phyloP scores from a whole-genome alignment of 2,797 vertebrate genomes.

The Adrianichthys oophorus region DNA sequence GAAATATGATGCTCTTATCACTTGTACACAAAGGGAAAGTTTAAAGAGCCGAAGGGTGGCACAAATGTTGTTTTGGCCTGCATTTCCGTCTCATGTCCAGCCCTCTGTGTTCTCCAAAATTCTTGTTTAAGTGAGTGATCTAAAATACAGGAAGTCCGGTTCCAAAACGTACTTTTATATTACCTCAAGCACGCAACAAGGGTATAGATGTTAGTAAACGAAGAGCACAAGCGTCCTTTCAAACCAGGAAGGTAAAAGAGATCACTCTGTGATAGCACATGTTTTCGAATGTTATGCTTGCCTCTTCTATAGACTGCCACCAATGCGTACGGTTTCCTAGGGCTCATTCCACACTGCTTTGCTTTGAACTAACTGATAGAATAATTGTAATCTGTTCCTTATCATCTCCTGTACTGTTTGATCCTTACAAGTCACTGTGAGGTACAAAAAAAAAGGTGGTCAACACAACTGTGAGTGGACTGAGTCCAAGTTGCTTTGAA shows the following conservation, averaged over 20 bases:
- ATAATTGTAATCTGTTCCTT: conserved; percentile 76
- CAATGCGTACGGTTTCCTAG: conserved; percentile 65
- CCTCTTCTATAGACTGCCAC: conserved; percentile 63
- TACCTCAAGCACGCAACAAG: conserved; percentile 79
- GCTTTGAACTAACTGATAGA: conserved; percentile 76
- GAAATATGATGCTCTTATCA: conserved; percentile 20
- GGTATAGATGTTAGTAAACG: conserved; percentile 75
- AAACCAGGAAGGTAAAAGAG: conserved; percentile 73
- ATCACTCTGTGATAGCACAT: conserved; percentile 63
- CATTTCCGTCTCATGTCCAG: conserved; percentile 56
- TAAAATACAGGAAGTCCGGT: conserved; percentile 69
- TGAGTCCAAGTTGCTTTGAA: conserved; percentile 27
- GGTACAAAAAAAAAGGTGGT: conserved; percentile 50
- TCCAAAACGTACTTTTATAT: conserved; percentile 77
- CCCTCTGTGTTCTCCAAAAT: conserved; percentile 48
- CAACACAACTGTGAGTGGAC: conserved; percentile 46
- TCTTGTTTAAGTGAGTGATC: conserved; percentile 60
- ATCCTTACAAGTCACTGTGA: conserved; percentile 72
- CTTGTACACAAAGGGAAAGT: conserved; percentile 38
- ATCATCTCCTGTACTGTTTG: conserved; percentile 66
- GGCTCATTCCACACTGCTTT: conserved; percentile 51
- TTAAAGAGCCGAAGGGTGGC: conserved; percentile 36
- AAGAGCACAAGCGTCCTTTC: conserved; percentile 71
- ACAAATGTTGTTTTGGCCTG: conserved; percentile 50
- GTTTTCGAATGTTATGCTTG: conserved; percentile 70